Base-by-base conservation (phyloP, 2,113 vertebrate genomes). In the Lampris incognitus region DNA sequence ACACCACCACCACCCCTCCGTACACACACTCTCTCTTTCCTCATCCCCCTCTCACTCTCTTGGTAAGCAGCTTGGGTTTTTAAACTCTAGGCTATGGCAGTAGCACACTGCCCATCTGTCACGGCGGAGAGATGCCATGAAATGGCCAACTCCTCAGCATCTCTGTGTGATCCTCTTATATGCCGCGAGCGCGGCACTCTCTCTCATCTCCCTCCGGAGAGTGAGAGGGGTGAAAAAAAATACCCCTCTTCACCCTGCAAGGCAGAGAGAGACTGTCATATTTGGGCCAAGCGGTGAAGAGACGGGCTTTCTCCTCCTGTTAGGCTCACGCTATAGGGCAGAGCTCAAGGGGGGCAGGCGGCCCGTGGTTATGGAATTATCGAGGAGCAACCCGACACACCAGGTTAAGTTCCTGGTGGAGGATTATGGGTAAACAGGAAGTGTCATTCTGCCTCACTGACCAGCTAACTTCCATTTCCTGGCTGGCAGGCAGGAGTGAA, bases 91-190 rank as follows among this genome's bases (percentile, higher is more conserved):
- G 90, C 88, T 83, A 81, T 87, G 88, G 89, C 85, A 83, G 72
- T 69, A 88, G 81, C 83, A 71, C 85, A 72, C 81, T 89, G 88
- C 82, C 89, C 90, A 92, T 90, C 91, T 92, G 91, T 91, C 87
- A 90, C 60, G 39, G 76, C 78, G 68, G 73, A 86, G 80, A 90
- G 83, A 86, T 76, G 71, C 88, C 88, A 89, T 86, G 70, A 87
- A 90, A 88, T 87, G 86, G 83, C 82, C 84, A 89, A 85, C 86
- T 91, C 75, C 91, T 92, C 89, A 76, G 84, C 85, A 82, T 83
- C 73, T 54, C 81, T 52, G 69, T 82, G 77, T 90, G 91, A 92
- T 91, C 85, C 85, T 88, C 87, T 91, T 85, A 90, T 89, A 72
- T 78, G 77, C 85, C 85, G 78, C 82, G 84, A 90, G 84, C 83